Base-by-base conservation (phyloP, 2,113 vertebrate genomes). In the Triplophysa siluroides region DNA sequence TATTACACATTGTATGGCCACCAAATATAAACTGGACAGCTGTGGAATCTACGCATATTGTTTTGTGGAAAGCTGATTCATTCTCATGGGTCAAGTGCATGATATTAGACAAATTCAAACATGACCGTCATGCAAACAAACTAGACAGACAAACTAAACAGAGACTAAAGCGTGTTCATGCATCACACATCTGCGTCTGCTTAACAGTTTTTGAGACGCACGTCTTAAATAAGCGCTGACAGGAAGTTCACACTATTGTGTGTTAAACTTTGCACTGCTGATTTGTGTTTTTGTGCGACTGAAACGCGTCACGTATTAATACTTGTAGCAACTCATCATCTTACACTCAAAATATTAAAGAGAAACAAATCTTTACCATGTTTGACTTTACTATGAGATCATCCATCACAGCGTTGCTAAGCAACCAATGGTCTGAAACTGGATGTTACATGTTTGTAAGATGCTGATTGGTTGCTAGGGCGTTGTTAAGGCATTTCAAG, bases 181-280 rank as follows among this genome's bases (percentile, higher is more conserved):
- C 26, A 54, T 56, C 18, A 4, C 13, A 71, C 2, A 14, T 58
- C 29, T 23, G 9, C 23, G 54, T 60, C 26, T 58, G 7, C 41
- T 43, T 43, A n/a, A 74, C 71, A 73, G 6, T 16, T 4, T 74
- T 11, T 16, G 33, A 38, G 33, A 18, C 38, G 9, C 21, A 29
- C 9, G 29, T 12, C 12, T 72, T 11, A 60, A 58, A 61, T 24
- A 41, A 61, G 33, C 19, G 13, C 54, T 24, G 33, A 61, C 71
- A 74, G 71, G 71, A 74, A 74, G 41, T 74, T 74, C 71, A 74
- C 71, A 74, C 54, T 43, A 3, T 43, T 61, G 70, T 61, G 70
- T 73, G 70, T 60, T 60, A 29, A 73, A 14, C 29, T 72, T 7
- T 6, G 19, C 18, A 52, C 50, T 21, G 66, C 66, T 68, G 41